Evolutionary conservation across 2,797 vertebrate genomes (phyloP).

Genomic region (Melanogrammus aeglefinus): DNA sequence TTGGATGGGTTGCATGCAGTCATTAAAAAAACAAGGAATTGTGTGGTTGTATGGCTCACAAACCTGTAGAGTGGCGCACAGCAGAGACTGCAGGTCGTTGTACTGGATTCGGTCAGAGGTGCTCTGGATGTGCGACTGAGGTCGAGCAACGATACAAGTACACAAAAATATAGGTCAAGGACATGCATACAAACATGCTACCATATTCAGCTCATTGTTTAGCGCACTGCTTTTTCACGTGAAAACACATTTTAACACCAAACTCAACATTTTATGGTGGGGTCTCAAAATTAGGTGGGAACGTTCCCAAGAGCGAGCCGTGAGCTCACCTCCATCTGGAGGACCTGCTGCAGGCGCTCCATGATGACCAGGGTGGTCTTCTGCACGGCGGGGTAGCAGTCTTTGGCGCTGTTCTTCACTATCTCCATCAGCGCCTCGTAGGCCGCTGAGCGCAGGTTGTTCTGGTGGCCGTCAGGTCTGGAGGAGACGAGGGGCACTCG

Average conservation of each 20-base stretch:
- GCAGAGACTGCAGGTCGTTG: slow-evolving; percentile 96
- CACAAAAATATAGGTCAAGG: background rate
- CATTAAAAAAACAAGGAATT: background rate
- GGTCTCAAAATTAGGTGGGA: background rate
- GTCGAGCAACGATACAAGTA: slow-evolving; percentile 16
- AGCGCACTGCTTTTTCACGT: too few species aligned
- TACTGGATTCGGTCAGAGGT: slow-evolving; percentile 98
- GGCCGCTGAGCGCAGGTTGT: slow-evolving; percentile 94
- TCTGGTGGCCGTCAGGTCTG: slow-evolving; percentile 97
- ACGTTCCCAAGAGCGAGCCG: background rate
- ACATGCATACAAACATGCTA: background rate
- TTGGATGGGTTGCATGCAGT: background rate
- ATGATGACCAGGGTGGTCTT: slow-evolving; percentile 98
- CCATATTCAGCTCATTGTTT: background rate
- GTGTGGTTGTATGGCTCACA: background rate
- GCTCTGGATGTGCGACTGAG: slow-evolving; percentile 97
- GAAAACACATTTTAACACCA: too few species aligned
- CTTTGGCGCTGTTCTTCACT: slow-evolving; percentile 98
- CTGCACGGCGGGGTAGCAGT: slow-evolving; percentile 98
- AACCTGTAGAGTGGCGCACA: slow-evolving; percentile 98
- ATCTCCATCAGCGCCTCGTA: slow-evolving; percentile 99
- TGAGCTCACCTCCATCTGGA: slow-evolving; percentile 93
- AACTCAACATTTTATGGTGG: background rate
- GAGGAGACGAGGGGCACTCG: background rate
- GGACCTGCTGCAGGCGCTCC: slow-evolving; percentile 95